These are phyloP conservation scores for Esox masquinongy DNA, from an alignment of 2,797 vertebrate species.

Conservation along the genomic window DNA sequence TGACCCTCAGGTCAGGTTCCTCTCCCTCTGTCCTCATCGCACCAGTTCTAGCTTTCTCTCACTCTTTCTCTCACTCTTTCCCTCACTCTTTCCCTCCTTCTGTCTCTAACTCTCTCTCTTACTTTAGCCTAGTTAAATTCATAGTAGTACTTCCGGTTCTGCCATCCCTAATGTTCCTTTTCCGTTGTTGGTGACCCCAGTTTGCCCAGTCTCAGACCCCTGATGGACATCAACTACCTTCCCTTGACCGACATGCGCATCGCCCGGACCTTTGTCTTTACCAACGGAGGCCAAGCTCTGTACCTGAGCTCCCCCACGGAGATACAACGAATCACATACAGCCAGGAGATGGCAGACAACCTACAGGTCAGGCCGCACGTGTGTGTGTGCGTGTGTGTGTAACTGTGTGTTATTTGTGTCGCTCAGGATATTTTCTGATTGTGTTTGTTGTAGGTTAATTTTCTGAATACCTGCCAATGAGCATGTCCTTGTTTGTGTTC, in stretches of 20 bases:
- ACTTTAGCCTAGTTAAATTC: background rate
- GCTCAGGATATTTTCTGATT: background rate
- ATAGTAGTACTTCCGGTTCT: background rate
- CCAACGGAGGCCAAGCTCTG: conserved; percentile 92
- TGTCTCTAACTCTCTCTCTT: background rate
- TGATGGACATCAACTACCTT: conserved; percentile 95
- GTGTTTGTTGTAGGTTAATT: background rate
- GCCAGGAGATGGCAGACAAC: conserved; percentile 97
- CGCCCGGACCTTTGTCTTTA: conserved; percentile 98
- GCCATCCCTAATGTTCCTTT: background rate
- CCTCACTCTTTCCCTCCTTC: background rate
- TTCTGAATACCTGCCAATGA: background rate
- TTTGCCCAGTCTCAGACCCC: conserved; percentile 92
- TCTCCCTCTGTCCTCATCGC: background rate
- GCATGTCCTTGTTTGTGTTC: conserved; percentile 6
- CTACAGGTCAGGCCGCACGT: conserved; percentile 82
- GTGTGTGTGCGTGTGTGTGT: conserved; percentile 20
- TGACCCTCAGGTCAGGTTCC: conserved; percentile 88
- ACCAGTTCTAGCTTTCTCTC: too few species aligned
- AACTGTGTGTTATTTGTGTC: conserved; percentile 14
- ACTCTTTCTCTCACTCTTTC: background rate
- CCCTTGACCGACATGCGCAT: conserved; percentile 97
- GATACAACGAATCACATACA: conserved; percentile 96
- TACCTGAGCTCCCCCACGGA: conserved; percentile 97
- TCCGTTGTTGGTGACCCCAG: conserved; percentile 62